A percentile compares a stretch with the other conserved stretches of the same genome.
Evolutionary conservation across 2,113 vertebrate genomes (phyloP).

Genomic region (Neopipo cinnamomea): DNA sequence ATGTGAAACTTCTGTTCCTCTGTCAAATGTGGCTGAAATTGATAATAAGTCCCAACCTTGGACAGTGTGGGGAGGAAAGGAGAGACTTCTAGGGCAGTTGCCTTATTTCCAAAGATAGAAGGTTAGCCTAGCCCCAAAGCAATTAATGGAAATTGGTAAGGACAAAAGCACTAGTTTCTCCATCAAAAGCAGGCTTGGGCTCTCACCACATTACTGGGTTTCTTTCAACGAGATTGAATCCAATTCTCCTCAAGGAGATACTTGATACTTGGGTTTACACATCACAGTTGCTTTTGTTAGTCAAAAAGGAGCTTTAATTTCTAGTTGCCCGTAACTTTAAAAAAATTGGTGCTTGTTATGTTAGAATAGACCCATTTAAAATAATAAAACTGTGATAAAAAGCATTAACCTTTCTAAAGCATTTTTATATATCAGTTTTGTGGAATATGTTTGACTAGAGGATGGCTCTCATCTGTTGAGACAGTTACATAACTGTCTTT

Average conservation of each 20-base stretch:
- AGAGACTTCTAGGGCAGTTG: neutral
- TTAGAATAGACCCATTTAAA: neutral
- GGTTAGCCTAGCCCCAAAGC: neutral
- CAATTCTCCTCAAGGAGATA: neutral
- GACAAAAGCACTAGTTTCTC: neutral
- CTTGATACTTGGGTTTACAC: neutral
- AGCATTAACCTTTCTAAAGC: neutral
- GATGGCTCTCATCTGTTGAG: neutral
- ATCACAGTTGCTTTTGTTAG: neutral
- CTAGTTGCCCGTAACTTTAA: neutral
- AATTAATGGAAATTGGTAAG: neutral
- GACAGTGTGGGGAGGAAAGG: neutral
- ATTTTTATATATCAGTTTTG: neutral
- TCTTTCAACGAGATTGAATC: neutral
- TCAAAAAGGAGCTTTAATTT: neutral
- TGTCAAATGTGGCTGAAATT: neutral
- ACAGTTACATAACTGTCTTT: neutral
- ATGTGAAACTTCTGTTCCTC: constrained; percentile 19
- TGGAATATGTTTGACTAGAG: neutral
- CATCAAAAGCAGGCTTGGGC: neutral
- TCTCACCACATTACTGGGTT: fast-evolving
- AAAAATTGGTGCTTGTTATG: neutral
- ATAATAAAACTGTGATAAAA: neutral
- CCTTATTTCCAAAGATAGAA: neutral
- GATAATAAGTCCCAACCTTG: neutral